These are phyloP conservation scores for Parotia lawesii DNA, from an alignment of 2,113 vertebrate genomes.

Conservation along the genomic window DNA sequence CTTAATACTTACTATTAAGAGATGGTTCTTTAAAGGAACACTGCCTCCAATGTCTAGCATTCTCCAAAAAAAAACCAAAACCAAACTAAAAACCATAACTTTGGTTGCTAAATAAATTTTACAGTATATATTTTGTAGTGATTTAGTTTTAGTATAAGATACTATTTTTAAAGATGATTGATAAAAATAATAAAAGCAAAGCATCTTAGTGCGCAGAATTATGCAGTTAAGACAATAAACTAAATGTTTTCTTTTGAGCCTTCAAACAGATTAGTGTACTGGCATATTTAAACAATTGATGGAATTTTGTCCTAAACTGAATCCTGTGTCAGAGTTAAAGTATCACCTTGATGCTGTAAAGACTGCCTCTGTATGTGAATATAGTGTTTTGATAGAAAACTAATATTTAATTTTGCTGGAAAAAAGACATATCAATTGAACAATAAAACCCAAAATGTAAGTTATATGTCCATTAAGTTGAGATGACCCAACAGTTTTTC, in stretches of 20 bases:
- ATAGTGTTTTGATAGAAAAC: background rate
- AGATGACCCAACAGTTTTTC: background rate
- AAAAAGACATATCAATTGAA: background rate
- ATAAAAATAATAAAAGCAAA: background rate
- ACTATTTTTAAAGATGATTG: background rate
- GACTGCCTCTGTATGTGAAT: background rate
- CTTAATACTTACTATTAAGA: background rate
- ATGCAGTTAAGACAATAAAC: background rate
- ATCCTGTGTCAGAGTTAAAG: background rate
- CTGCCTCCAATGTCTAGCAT: background rate
- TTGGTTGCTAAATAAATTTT: background rate
- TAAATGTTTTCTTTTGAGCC: background rate
- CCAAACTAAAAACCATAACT: rapidly evolving
- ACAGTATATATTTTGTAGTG: background rate
- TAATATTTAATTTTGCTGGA: background rate
- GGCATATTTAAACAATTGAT: background rate
- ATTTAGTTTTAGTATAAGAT: background rate
- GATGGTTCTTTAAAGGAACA: background rate
- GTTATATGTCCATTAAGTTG: background rate
- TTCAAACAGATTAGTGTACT: background rate
- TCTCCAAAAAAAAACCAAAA: background rate
- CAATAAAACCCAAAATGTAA: background rate
- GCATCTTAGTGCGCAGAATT: background rate
- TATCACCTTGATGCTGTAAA: background rate
- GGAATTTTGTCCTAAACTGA: background rate